Conservation (phyloP, 2,797 vertebrate genomes). For the Hippocampus kuda region DNA sequence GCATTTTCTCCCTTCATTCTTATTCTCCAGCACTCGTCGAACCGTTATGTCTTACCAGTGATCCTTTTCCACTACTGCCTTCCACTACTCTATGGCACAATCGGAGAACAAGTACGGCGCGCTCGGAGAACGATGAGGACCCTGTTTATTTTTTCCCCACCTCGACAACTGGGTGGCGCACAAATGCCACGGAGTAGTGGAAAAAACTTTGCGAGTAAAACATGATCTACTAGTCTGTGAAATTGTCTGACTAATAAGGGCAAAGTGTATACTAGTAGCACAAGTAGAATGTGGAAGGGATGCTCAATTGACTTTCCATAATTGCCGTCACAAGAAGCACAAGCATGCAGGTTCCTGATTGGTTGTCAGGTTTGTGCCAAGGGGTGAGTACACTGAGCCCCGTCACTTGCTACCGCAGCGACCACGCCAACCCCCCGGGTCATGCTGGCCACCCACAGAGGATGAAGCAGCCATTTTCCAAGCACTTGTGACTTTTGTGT, state of each 20-base stretch:
- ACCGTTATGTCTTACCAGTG: too few species aligned
- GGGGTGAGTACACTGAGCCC: neutral
- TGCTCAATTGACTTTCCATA: too few species aligned
- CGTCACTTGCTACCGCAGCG: too few species aligned
- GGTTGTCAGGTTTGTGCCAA: too few species aligned
- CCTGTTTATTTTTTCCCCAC: too few species aligned
- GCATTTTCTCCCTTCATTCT: neutral
- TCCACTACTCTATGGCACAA: neutral
- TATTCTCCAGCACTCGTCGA: too few species aligned
- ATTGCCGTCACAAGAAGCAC: neutral
- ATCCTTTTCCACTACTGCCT: neutral
- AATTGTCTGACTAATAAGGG: neutral
- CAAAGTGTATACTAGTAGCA: neutral
- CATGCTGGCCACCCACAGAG: too few species aligned
- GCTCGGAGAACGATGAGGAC: too few species aligned
- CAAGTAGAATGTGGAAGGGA: neutral
- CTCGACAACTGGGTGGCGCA: neutral
- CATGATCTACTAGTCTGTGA: neutral
- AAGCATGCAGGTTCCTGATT: neutral
- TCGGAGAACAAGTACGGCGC: neutral
- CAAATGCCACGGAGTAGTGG: conserved; percentile 5
- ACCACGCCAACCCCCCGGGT: too few species aligned
- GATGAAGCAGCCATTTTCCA: too few species aligned
- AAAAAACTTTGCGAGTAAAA: neutral
- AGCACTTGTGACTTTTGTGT: too few species aligned